Base-by-base conservation (phyloP, 2,888 invertebrate genomes). In the Hymenopus coronatus region DNA sequence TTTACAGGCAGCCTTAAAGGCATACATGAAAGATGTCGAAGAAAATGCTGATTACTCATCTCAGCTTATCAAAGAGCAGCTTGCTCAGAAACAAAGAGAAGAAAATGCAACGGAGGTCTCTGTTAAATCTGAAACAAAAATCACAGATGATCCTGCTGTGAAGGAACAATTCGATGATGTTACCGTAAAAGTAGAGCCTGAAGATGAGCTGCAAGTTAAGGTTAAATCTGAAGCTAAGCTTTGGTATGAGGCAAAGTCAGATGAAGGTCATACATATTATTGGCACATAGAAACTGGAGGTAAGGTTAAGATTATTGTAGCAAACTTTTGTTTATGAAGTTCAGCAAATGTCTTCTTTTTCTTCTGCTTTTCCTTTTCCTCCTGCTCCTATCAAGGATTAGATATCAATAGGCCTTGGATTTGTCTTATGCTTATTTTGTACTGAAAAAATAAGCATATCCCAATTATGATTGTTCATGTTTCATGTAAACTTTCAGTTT, bases 1-100 rank as follows among this genome's bases (percentile, higher is more conserved):
- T 89, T 92, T 92, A 90, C 91, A 95, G 92, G 98, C 97, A 27
- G 98, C 98, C 0, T 94, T 98, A 95, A 96, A 96, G 91, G 97
- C 98, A 0, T 98, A 98, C 92, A 94, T 97, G 90, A 97, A 96
- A 93, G 98, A 99, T 93, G 95, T 98, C 1, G 96, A 96, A 92
- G 94, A 94, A 90, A 95, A 96, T 94, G 95, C 95, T 88, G 96
- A 96, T 92, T 93, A 95, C 30, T 95, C 95, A 54, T 95, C 96
- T 87, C 94, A 94, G 92, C 95, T 95, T 91, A 91, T 93, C 89
- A 91, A 92, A 82, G 92, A 92, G 91, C 92, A 92, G 90, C 90
- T 91, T 84, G 89, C 27, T 33, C 33, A 88, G 84, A 88, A 82
- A 82, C 30, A 85, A 25, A 25, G 2, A 84, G 86, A 46, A 14